phyloP scores from a whole-genome alignment of 2,113 vertebrate species.

The Naja naja region DNA sequence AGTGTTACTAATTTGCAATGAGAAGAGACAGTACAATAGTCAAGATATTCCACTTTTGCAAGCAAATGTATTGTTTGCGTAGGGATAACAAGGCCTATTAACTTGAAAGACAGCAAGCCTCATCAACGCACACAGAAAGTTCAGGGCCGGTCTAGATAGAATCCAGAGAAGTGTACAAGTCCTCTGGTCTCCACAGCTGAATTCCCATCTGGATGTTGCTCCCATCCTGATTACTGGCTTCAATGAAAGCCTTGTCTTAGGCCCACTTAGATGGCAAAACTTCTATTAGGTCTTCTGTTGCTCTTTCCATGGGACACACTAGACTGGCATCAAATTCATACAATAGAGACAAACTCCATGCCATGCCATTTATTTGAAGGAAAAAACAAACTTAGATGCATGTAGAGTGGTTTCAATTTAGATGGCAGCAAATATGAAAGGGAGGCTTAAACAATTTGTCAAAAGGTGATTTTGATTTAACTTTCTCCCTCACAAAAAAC shows the following conservation, averaged over 20 bases:
- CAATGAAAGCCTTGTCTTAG: not conserved
- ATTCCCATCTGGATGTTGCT: not conserved
- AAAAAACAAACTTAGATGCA: too few species aligned
- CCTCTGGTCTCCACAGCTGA: not conserved
- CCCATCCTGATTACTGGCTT: not conserved
- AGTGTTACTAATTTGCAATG: not conserved
- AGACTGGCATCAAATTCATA: not conserved
- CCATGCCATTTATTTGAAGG: not conserved
- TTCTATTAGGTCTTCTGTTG: not conserved
- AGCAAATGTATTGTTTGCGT: constrained; percentile 19
- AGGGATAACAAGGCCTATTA: not conserved
- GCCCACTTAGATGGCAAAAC: not conserved
- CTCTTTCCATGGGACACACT: not conserved
- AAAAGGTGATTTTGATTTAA: too few species aligned
- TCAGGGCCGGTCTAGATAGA: not conserved
- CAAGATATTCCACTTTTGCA: not conserved
- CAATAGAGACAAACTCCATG: not conserved
- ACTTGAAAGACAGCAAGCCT: not conserved
- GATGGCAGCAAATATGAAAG: too few species aligned
- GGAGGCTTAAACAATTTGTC: too few species aligned
- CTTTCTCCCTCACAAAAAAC: too few species aligned
- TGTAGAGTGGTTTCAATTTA: too few species aligned
- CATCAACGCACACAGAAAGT: not conserved
- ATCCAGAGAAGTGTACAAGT: not conserved
- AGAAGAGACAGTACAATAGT: not conserved